Evolutionary conservation across 2,113 vertebrate genomes (phyloP), one percentile per base, ranked within the genome.

Genomic region (Sylvia atricapilla): DNA sequence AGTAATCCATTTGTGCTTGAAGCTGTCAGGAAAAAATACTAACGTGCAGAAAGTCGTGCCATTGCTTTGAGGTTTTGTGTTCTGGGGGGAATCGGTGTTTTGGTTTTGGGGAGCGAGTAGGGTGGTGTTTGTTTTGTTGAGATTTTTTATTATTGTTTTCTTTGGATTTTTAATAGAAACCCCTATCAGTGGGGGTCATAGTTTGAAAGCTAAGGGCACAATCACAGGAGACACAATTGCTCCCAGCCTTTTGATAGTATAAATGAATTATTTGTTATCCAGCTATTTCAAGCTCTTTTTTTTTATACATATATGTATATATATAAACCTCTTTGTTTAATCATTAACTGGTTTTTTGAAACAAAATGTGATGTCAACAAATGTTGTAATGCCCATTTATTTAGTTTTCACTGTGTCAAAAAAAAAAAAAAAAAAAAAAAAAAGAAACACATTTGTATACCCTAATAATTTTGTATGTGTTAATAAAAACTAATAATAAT

Each of bases 391-490:
- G 87, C 81, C 90, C 92, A 53, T 89, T 97, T 91, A 97, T 96
- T 96, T 76, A 70, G 89, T 90, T 94, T 95, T 96, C 95, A 87
- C 87, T 93, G 68, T 97, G 96, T 97, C 84, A 81, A 72, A 77
- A 94, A 95, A 93, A 81, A 96, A 92, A 41, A 81, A 72, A 77
- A 94, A 95, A 93, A 81, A 96, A 92, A 41, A 37, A 37, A 37
- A 37, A 92, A 41, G 68, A 94, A 95, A 83, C 88, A 94, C 91
- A 62, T 97, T 97, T 98, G 98, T 98, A 98, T 98, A 94, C 90
- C 94, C 87, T 84, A 95, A 97, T 77, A 97, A 93, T 98, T 98
- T 98, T 98, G 95, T 98, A 98, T 98, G 95, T 97, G 96, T 97
- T 98, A 98, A 98, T 98, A 98, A 98, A 98, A 97, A 95, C 95